Evolutionary conservation across 2,797 vertebrate genomes (phyloP).

Genomic region (Champsocephalus esox): DNA sequence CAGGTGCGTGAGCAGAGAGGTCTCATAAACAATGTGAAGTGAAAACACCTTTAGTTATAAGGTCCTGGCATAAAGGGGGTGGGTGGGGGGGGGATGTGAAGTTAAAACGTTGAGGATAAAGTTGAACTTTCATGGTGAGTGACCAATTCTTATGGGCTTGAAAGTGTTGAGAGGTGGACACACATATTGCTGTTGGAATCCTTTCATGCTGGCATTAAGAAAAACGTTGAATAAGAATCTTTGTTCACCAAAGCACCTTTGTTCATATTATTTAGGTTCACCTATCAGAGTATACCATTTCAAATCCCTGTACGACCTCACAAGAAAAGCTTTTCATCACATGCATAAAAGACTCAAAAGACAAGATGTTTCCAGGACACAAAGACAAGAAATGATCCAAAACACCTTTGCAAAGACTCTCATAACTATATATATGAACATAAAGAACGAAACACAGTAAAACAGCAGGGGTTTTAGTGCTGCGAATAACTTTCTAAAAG

Average conservation of each 20-base stretch:
- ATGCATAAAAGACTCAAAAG: not conserved
- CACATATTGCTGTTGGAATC: not conserved
- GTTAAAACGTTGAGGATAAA: too few species aligned
- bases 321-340: not conserved
- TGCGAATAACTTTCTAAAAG: conserved; percentile 6
- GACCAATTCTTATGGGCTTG: not conserved
- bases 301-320: conserved; percentile 6
- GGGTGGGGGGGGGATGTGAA: too few species aligned
- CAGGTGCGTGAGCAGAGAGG: not conserved
- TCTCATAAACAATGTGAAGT: not conserved
- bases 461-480: conserved; percentile 2
- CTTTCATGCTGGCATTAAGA: conserved; percentile 19
- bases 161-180: not conserved
- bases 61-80: too few species aligned
- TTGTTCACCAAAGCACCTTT: not conserved
- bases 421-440: not conserved
- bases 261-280: not conserved
- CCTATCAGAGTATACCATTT: not conserved
- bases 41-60: not conserved
- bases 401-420: not conserved
- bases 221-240: conserved; percentile 11
- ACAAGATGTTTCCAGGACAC: not conserved
- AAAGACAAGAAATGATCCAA: conserved; percentile 1
- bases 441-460: not conserved
- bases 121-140: too few species aligned